Base-by-base conservation (phyloP, 2,113 vertebrate species). In the Labrus mixtus region DNA sequence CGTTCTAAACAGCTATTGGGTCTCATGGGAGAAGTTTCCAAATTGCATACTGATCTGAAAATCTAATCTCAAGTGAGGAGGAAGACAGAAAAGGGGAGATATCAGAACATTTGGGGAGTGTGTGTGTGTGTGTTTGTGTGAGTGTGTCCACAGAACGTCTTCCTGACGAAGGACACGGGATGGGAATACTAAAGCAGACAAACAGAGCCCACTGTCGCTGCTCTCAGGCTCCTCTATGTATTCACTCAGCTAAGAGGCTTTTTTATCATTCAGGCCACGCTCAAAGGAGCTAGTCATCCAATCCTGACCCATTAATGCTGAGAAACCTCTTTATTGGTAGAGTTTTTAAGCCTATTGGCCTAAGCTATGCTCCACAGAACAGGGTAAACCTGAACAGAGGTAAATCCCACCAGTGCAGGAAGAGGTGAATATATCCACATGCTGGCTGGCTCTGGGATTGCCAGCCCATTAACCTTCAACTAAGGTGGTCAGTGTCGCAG, bases 201-300 rank as follows among this genome's bases (percentile, higher is more conserved):
- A 89, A 93, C 90, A 90, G 92, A 90, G 90, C 81, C 85, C 91
- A 90, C 85, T 90, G 90, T 92, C 89, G 78, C 66, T 89, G 68
- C 76, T 85, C 86, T 88, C 87, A 83, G 88, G 81, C 89, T 86
- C 82, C 86, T 91, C 91, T 93, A 90, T 91, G 91, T 83, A 91
- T 92, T 93, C 92, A 89, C 90, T 84, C 66, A 64, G 90, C 85
- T 92, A 91, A 93, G 90, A 91, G 89, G 90, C 91, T 94, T 91
- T 91, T 87, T 93, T 83, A 69, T 80, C 88, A 90, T 93, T 91
- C 90, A 91, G 86, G 78, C 88, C 91, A 90, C 91, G 89, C 89
- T 92, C 91, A 93, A 93, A 93, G 91, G 87, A 90, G 86, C 87
- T 87, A 91, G 86, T 91, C 90, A 91, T 91, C 92, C 90, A 91